Conservation (phyloP, 2,113 vertebrate genomes). For the Amphiprion ocellaris region DNA sequence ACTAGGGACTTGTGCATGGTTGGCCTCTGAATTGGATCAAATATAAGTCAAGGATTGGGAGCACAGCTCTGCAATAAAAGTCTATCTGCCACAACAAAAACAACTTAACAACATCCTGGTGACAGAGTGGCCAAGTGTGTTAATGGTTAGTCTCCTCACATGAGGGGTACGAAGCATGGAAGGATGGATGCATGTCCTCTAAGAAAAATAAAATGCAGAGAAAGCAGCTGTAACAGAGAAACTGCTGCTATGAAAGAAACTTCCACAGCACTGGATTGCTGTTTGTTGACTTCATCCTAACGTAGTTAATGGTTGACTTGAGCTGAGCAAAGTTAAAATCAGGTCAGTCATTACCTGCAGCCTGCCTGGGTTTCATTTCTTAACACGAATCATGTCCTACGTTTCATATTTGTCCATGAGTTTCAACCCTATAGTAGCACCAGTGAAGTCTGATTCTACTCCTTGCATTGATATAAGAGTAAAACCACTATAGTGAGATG, state of each 20-base stretch:
- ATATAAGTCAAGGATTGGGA: too few relatives aligned
- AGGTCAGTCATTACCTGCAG: conserved; percentile 45
- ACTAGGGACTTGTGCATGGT: too few relatives aligned
- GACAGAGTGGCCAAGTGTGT: too few relatives aligned
- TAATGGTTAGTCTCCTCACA: too few relatives aligned
- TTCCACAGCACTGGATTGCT: background rate
- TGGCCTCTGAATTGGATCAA: too few relatives aligned
- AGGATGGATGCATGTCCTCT: too few relatives aligned
- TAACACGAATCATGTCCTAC: background rate
- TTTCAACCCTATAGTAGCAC: background rate
- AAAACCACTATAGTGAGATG: background rate
- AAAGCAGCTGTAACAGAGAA: background rate
- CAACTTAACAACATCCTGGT: too few relatives aligned
- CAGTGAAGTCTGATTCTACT: background rate
- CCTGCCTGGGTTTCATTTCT: background rate
- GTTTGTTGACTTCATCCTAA: conserved; percentile 39
- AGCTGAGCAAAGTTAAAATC: conserved; percentile 61
- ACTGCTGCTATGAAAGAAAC: background rate
- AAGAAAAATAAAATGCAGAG: too few relatives aligned
- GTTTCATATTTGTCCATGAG: background rate
- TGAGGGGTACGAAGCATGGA: too few relatives aligned
- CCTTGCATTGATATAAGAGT: background rate
- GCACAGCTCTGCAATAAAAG: too few relatives aligned
- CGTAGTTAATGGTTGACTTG: conserved; percentile 77
- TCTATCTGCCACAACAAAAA: too few relatives aligned